Percentiles rank a stretch among this genome's conserved stretches.
phyloP scores from a whole-genome alignment of 2,888 invertebrate species.

The Tortricodes alternella region DNA sequence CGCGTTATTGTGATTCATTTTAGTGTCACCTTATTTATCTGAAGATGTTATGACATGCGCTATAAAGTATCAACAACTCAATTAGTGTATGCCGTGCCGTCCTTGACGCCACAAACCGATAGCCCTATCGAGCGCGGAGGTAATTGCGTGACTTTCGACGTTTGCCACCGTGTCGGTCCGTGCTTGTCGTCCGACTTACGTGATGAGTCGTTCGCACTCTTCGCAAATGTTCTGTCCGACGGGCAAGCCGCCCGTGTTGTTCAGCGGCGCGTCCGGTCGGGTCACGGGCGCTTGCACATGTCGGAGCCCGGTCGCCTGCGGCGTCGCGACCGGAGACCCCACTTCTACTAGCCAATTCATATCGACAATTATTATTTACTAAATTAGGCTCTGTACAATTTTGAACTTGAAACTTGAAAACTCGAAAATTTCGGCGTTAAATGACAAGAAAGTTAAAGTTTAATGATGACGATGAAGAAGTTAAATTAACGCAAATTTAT shows the following conservation, averaged over 20 bases:
- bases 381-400: background rate
- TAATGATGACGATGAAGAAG: background rate
- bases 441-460: background rate
- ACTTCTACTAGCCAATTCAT: constrained; percentile 66
- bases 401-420: too few relatives aligned
- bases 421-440: background rate
- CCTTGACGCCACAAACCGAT: constrained; percentile 1
- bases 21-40: background rate
- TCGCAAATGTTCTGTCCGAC: constrained; percentile 97
- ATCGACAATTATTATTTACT: constrained; percentile 16
- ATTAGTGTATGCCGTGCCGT: constrained; percentile 2
- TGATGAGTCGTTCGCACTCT: constrained; percentile 98
- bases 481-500: too few relatives aligned
- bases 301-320: constrained; percentile 83
- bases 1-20: background rate
- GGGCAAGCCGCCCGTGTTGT: constrained; percentile 88
- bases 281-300: constrained; percentile 90
- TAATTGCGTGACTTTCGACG: constrained; percentile 56
- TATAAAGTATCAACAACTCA: constrained; percentile 4
- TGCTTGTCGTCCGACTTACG: constrained; percentile 91
- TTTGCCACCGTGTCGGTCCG: constrained; percentile 86
- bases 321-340: constrained; percentile 55
- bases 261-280: constrained; percentile 83
- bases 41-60: background rate
- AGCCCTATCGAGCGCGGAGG: constrained; percentile 20